phyloP scores from a whole-genome alignment of 2,888 invertebrate species.

The Xylota sylvarum region DNA sequence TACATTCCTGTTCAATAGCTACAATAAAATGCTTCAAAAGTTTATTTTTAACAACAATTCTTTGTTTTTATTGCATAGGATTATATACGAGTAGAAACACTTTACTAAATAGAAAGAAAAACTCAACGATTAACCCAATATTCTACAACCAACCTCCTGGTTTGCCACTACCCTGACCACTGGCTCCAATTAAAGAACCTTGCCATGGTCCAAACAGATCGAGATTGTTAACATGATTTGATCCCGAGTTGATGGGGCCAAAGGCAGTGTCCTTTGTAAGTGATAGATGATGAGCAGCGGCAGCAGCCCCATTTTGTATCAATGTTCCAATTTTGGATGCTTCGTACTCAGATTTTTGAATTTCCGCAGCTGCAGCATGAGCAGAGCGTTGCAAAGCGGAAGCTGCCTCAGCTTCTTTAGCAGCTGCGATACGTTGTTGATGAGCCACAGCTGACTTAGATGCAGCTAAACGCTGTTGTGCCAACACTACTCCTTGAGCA shows the following conservation, averaged over 20 bases:
- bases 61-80: conserved; percentile 43
- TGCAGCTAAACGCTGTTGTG: conserved; percentile 89
- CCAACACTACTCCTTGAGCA: conserved; percentile 88
- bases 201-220: conserved; percentile 81
- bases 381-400: conserved; percentile 90
- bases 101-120: conserved; percentile 9
- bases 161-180: conserved; percentile 73
- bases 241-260: conserved; percentile 82
- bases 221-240: conserved; percentile 82
- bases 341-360: conserved; percentile 88
- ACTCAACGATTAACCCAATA: neutral
- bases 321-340: conserved; percentile 87
- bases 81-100: conserved; percentile 1
- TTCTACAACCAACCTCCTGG: conserved; percentile 40
- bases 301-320: conserved; percentile 86
- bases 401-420: conserved; percentile 90
- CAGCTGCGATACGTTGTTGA: conserved; percentile 90
- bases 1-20: too few relatives aligned
- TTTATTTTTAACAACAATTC: conserved; percentile 14
- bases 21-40: too few relatives aligned
- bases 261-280: conserved; percentile 87
- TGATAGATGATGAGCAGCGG: conserved; percentile 87
- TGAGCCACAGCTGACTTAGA: conserved; percentile 90
- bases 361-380: conserved; percentile 89
- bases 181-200: conserved; percentile 63